Percentiles rank a stretch among this genome's conserved stretches.
Evolutionary conservation across 2,113 vertebrate genomes (phyloP).

Genomic region (Miniopterus natalensis): DNA sequence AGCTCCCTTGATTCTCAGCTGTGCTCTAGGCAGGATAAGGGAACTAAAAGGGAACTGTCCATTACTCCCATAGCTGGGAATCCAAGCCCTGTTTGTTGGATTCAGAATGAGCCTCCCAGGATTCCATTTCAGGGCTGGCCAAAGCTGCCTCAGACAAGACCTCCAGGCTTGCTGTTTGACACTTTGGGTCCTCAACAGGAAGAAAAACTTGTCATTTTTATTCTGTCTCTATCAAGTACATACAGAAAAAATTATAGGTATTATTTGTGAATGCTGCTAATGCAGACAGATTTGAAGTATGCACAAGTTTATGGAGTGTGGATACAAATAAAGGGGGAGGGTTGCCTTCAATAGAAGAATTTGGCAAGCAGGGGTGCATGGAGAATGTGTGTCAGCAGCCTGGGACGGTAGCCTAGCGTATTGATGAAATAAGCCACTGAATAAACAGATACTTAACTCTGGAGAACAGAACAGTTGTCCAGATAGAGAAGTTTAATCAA

Average conservation of each 20-base stretch:
- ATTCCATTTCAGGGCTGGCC: not conserved
- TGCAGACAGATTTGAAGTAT: constrained; percentile 47
- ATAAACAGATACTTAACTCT: constrained; percentile 60
- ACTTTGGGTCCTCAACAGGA: not conserved
- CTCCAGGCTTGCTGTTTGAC: not conserved
- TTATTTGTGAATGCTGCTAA: constrained; percentile 20
- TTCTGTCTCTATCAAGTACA: not conserved
- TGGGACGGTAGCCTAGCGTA: constrained; percentile 46
- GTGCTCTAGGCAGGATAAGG: not conserved
- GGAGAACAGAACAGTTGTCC: constrained; percentile 31
- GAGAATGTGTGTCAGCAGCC: constrained; percentile 22
- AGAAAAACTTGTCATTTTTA: constrained; percentile 16
- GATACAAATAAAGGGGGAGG: not conserved
- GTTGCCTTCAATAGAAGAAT: constrained; percentile 30
- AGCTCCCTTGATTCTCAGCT: not conserved
- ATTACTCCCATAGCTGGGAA: not conserved
- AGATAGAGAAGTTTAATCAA: not conserved
- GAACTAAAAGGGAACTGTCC: not conserved
- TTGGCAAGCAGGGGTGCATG: not conserved
- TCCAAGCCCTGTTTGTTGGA: not conserved
- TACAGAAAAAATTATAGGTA: not conserved
- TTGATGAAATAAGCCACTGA: constrained; percentile 62
- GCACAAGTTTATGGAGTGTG: not conserved
- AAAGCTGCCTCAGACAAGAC: not conserved
- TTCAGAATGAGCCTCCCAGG: not conserved